Conservation (phyloP, 2,113 vertebrate species). For the Pedionomus torquatus region DNA sequence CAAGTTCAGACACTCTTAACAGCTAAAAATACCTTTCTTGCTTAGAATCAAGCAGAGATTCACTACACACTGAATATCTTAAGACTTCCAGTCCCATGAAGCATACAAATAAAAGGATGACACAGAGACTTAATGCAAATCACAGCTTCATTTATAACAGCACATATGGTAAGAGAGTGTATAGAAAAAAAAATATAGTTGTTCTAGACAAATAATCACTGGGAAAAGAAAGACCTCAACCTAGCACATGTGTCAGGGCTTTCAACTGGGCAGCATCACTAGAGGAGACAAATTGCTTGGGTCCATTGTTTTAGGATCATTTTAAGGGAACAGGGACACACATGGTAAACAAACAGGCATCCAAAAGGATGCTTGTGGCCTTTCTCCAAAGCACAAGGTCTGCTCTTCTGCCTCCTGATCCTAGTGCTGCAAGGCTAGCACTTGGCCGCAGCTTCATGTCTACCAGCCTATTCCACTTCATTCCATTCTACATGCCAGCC, state of each 20-base stretch:
- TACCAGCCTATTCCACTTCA: neutral
- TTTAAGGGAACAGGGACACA: neutral
- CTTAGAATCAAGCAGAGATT: neutral
- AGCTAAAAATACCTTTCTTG: neutral
- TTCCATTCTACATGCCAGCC: neutral
- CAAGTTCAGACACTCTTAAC: neutral
- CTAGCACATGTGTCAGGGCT: neutral
- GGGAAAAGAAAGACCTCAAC: neutral
- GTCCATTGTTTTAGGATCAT: neutral
- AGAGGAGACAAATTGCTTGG: neutral
- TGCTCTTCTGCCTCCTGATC: neutral
- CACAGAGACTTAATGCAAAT: neutral
- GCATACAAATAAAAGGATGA: neutral
- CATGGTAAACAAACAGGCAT: neutral
- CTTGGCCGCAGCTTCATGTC: neutral
- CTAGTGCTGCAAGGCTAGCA: neutral
- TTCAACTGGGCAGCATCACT: neutral
- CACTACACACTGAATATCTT: neutral
- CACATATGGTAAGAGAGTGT: neutral
- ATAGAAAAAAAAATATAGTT: neutral
- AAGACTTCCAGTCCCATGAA: neutral
- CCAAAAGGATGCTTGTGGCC: neutral
- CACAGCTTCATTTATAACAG: neutral
- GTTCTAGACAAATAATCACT: neutral
- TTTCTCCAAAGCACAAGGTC: neutral